A percentile compares a stretch with the other conserved stretches of the same genome.
Conservation (phyloP, 23 tunicate genomes). For the Trididemnum miniatum region DNA sequence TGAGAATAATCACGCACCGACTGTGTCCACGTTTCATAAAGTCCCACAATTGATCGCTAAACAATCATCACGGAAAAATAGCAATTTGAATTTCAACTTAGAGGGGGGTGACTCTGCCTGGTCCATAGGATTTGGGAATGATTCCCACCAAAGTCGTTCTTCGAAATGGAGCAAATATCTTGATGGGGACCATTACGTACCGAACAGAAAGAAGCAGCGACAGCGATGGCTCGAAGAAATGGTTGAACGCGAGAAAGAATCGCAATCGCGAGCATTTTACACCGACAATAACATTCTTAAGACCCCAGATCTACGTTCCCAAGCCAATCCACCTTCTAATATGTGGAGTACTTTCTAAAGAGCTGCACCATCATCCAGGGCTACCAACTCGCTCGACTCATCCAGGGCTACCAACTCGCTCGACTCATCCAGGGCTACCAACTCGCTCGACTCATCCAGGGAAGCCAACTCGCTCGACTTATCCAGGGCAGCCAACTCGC, state of each 20-base stretch:
- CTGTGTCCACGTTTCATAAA: neutral
- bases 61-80: neutral
- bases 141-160: neutral
- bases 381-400: too few relatives aligned
- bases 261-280: too few relatives aligned
- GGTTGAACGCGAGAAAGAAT: slow-evolving; percentile 23
- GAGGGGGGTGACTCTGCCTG: neutral
- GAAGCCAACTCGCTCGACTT: too few relatives aligned
- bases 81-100: too few relatives aligned
- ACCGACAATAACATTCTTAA: neutral
- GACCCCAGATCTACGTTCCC: neutral
- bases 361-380: too few relatives aligned
- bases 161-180: slow-evolving; percentile 34
- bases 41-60: neutral
- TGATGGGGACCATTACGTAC: slow-evolving; percentile 31
- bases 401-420: too few relatives aligned
- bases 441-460: too few relatives aligned
- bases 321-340: too few relatives aligned
- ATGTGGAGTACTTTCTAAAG: too few relatives aligned
- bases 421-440: too few relatives aligned
- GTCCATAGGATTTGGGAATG: neutral
- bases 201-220: slow-evolving; percentile 1
- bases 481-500: too few relatives aligned
- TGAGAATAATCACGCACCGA: neutral
- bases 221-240: slow-evolving; percentile 40